Base-by-base conservation (phyloP, 1,140 invertebrate genomes). In the Danaus melanippus region DNA sequence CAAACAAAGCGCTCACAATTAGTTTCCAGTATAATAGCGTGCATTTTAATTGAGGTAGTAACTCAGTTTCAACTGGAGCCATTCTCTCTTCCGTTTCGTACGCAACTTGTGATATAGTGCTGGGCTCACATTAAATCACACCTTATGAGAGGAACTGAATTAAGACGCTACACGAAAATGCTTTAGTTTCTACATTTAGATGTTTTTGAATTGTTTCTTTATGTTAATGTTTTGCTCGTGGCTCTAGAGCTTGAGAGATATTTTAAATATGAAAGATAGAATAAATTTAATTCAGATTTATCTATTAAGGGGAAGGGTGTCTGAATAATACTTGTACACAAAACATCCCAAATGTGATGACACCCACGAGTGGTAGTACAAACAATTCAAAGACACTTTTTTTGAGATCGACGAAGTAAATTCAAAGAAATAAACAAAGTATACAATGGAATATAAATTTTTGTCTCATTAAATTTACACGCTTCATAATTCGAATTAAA, bases 381-480 rank as follows among this genome's bases (percentile, higher is more conserved):
- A 5, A 32, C 21, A 32, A 32, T 32, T 32, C 21, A 32, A 32
- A 32, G 21, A 32, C 21, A 32, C 6, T 32, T 32, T 32, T 32
- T 32, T 32, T 32, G 6, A 32, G 21, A 32, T 32, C 4, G 21
- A 32, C 21, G 21, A 32, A 32, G 21, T 32, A 8, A 32, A 32
- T 32, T 32, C 21, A 32, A 32, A 32, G 21, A 32, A 32, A 32
- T 32, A 32, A 32, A 32, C 21, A 32, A 32, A 32, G 21, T 32
- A 32, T 32, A 32, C 32, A 47, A 47, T 21, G n/a, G 10, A 10
- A 50, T 46, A 57, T 51, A 42, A 45, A 54, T 54, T 48, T 54
- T 42, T 8, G 12, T 64, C 67, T 76, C 66, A 62, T 76, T 76
- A 76, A 76, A 76, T 67, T 66, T 59, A 66, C 66, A 73, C 70